phyloP scores from a whole-genome alignment of 2,888 invertebrate genomes.

The Heliconius aoede region DNA sequence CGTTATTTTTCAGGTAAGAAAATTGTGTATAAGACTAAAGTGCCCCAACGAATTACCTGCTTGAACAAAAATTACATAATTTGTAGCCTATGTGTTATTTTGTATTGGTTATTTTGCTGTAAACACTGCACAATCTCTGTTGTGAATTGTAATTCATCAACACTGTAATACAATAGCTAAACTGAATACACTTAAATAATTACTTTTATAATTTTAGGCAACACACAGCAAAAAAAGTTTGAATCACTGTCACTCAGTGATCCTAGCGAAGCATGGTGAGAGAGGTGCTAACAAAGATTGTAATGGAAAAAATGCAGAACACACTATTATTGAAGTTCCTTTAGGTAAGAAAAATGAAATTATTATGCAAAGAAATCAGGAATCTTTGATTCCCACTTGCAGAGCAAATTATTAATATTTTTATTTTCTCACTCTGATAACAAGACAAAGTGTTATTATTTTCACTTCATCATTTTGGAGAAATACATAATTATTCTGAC shows the following conservation, averaged over 20 bases:
- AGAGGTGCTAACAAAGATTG: conserved; percentile 90
- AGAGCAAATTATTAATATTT: neutral
- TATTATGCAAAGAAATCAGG: neutral
- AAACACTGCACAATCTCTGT: neutral
- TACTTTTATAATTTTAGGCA: conserved; percentile 73
- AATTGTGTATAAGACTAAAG: neutral
- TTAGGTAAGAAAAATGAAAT: conserved; percentile 82
- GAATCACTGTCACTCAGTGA: conserved; percentile 84
- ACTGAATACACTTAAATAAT: too few species aligned
- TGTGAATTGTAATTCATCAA: neutral
- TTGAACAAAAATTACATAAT: too few species aligned
- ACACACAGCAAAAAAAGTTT: conserved; percentile 87
- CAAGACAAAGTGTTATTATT: too few species aligned
- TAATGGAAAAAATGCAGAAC: conserved; percentile 91
- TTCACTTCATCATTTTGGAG: too few species aligned
- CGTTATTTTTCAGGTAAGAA: conserved; percentile 88
- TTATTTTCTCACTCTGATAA: too few species aligned
- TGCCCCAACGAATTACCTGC: too few species aligned
- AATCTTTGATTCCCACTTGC: neutral
- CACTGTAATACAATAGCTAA: neutral
- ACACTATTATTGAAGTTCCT: conserved; percentile 90
- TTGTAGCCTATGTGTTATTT: too few species aligned
- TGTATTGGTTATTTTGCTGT: too few species aligned
- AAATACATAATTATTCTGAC: too few species aligned
- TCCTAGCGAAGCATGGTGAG: conserved; percentile 87